A percentile compares a stretch with the other conserved stretches of the same genome.
Conservation (phyloP, 1,140 invertebrate species). For the Lucilia sericata region DNA sequence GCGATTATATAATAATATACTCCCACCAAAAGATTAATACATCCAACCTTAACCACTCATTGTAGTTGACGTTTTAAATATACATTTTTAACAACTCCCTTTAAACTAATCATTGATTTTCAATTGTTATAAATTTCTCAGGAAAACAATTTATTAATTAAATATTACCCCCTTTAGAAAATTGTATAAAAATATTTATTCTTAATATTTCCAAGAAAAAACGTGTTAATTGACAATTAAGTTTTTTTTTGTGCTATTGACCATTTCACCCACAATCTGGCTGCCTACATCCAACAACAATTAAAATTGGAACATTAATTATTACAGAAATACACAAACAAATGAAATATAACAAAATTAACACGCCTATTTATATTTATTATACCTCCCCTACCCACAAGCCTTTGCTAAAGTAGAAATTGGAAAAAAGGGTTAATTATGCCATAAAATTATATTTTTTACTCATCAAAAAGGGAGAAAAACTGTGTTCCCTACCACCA, state of each 20-base stretch:
- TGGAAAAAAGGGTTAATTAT: constrained; percentile 32
- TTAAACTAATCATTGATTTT: too few species aligned
- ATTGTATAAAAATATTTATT: background rate
- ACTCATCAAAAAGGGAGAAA: too few species aligned
- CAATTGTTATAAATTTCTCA: too few species aligned
- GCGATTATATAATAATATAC: too few species aligned
- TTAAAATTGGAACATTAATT: background rate
- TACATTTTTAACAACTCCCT: too few species aligned
- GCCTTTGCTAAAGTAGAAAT: background rate
- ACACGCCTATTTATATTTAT: background rate
- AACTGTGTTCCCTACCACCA: background rate
- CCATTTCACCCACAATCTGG: background rate
- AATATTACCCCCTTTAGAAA: too few species aligned
- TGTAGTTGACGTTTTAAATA: too few species aligned
- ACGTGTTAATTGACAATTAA: background rate
- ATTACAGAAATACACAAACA: background rate
- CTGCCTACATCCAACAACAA: background rate
- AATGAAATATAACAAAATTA: background rate
- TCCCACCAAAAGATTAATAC: too few species aligned
- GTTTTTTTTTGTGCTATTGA: background rate
- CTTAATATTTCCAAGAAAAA: background rate
- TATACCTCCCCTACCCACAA: background rate
- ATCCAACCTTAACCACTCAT: too few species aligned
- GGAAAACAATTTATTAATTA: too few species aligned
- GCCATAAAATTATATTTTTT: constrained; percentile 25